Evolutionary conservation across 30 jellyfish, hydroid and myxozoan species (phyloP).

Genomic region (Chrysaora quinquecirrha): DNA sequence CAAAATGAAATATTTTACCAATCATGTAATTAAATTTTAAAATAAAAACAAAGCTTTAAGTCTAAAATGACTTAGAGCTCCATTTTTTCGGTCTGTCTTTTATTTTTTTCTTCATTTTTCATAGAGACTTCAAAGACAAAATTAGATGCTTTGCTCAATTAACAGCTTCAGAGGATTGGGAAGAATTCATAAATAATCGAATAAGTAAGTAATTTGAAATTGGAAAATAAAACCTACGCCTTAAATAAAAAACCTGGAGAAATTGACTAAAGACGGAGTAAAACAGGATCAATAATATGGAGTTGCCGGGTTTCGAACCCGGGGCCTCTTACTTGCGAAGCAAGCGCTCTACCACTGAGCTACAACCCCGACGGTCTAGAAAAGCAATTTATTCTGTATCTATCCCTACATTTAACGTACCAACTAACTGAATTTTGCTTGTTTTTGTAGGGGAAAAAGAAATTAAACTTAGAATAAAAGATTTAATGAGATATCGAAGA

Average conservation of each 20-base stretch:
- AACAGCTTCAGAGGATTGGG: constrained; percentile 83
- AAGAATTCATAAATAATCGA: constrained; percentile 73
- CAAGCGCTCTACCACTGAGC: constrained; percentile 99
- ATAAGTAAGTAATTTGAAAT: constrained; percentile 60
- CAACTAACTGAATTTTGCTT: neutral
- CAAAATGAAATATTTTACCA: no score
- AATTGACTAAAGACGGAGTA: neutral
- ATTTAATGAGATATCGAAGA: constrained; percentile 73
- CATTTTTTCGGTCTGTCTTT: neutral
- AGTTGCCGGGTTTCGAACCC: constrained; percentile 99
- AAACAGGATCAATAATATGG: constrained; percentile 39
- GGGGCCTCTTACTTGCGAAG: constrained; percentile 99
- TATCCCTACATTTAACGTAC: no score
- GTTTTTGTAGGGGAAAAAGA: constrained; percentile 81
- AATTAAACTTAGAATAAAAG: constrained; percentile 75
- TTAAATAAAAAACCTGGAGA: neutral
- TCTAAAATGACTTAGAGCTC: no score
- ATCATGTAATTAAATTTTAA: no score
- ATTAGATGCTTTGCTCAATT: constrained; percentile 87
- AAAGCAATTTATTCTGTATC: neutral
- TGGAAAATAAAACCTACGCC: neutral
- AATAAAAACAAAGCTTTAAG: no score
- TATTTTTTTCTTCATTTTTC: neutral
- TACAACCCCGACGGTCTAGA: constrained; percentile 83
- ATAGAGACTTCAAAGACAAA: constrained; percentile 89